phyloP scores from a whole-genome alignment of 2,797 vertebrate genomes.

The Percopsis omiscomaycus region DNA sequence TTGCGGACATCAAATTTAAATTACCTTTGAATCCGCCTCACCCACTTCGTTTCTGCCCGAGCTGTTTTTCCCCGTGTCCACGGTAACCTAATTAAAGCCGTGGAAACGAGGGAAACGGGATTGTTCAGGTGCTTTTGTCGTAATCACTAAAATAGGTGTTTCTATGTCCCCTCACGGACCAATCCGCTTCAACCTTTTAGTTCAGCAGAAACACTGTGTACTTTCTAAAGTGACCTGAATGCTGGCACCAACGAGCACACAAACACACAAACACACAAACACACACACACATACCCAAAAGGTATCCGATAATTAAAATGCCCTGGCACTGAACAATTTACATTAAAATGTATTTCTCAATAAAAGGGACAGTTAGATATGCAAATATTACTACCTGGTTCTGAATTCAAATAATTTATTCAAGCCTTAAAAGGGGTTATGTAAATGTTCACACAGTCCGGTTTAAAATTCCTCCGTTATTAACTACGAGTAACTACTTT shows the following conservation, averaged over 20 bases:
- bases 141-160: constrained; percentile 42
- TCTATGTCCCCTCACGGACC: constrained; percentile 9
- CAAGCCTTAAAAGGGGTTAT: too few relatives aligned
- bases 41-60: constrained; percentile 67
- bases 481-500: too few relatives aligned
- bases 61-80: constrained; percentile 67
- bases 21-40: constrained; percentile 71
- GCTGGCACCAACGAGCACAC: neutral
- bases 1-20: constrained; percentile 38
- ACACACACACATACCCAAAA: neutral
- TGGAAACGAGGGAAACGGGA: constrained; percentile 61
- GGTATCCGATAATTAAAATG: neutral
- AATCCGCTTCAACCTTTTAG: constrained; percentile 39
- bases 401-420: too few relatives aligned
- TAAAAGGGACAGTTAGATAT: too few relatives aligned
- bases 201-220: constrained; percentile 17
- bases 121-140: constrained; percentile 46
- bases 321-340: neutral
- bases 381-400: too few relatives aligned
- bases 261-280: constrained; percentile 6
- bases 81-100: constrained; percentile 68
- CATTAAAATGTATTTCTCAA: neutral
- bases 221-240: constrained; percentile 16
- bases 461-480: too few relatives aligned
- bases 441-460: too few relatives aligned